These are phyloP conservation scores for Nymphalis polychloros DNA, from an alignment of 2,888 invertebrate genomes.

Conservation along the genomic window DNA sequence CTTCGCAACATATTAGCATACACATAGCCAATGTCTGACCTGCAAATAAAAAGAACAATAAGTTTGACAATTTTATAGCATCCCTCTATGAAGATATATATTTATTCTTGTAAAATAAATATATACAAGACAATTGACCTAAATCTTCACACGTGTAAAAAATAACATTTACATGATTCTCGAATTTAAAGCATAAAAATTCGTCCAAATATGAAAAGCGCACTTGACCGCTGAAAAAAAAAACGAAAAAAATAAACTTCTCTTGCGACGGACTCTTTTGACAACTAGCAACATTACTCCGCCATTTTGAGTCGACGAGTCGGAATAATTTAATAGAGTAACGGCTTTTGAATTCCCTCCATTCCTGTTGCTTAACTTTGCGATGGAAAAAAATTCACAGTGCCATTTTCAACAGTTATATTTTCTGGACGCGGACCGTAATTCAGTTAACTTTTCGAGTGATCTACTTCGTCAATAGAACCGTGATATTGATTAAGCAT, in stretches of 20 bases:
- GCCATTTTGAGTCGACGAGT: conserved; percentile 67
- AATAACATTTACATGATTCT: background rate
- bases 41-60: no score
- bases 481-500: conserved; percentile 10
- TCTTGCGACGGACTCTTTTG: conserved; percentile 50
- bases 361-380: conserved; percentile 53
- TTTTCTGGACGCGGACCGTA: conserved; percentile 26
- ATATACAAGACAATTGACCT: conserved; percentile 1
- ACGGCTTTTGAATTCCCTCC: conserved; percentile 58
- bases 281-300: conserved; percentile 67
- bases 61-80: no score
- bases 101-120: background rate
- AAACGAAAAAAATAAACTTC: conserved; percentile 49
- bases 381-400: conserved; percentile 38
- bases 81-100: no score
- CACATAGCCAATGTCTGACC: no score
- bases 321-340: conserved; percentile 77
- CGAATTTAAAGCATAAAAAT: conserved; percentile 40
- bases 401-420: conserved; percentile 29
- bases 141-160: conserved; percentile 5
- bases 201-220: conserved; percentile 49
- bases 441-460: conserved; percentile 24
- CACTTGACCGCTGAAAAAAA: conserved; percentile 52
- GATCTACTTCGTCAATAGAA: conserved; percentile 9
- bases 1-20: no score